Evolutionary conservation across 1,140 invertebrate species (phyloP).

Genomic region (Ericerus pela): DNA sequence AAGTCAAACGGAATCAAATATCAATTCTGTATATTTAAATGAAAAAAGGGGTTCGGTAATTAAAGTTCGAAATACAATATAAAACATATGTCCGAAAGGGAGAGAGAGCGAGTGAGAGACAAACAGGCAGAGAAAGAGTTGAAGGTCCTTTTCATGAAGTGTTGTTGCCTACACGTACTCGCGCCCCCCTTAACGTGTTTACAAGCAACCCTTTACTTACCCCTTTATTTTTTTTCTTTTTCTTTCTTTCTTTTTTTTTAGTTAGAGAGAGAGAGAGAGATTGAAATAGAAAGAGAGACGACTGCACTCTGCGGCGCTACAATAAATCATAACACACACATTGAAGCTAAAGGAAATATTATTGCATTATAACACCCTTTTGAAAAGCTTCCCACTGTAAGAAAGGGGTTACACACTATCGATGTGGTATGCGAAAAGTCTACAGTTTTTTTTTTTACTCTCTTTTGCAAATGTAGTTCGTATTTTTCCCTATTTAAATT

Average conservation of each 20-base stretch:
- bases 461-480: not conserved
- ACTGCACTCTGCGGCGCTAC: not conserved
- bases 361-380: slow-evolving; percentile 11
- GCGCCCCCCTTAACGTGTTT: slow-evolving; percentile 5
- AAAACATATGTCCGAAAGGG: slow-evolving; percentile 11
- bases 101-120: too few species aligned
- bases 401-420: not conserved
- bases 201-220: too few species aligned
- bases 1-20: slow-evolving; percentile 11
- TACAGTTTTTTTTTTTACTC: not conserved
- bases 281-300: too few species aligned
- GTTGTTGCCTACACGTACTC: slow-evolving; percentile 5
- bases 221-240: too few species aligned
- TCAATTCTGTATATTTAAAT: slow-evolving; percentile 7
- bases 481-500: too few species aligned
- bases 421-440: not conserved
- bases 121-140: too few species aligned
- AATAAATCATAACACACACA: slow-evolving; percentile 12
- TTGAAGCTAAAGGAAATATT: slow-evolving; percentile 11
- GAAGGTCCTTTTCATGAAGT: slow-evolving; percentile 7
- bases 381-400: not conserved
- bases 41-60: not conserved
- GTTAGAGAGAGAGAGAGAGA: too few species aligned
- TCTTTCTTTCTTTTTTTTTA: too few species aligned
- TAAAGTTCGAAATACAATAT: slow-evolving; percentile 9